Evolutionary conservation across 1,140 invertebrate genomes (phyloP).

Genomic region (Andrena cerasifolii): DNA sequence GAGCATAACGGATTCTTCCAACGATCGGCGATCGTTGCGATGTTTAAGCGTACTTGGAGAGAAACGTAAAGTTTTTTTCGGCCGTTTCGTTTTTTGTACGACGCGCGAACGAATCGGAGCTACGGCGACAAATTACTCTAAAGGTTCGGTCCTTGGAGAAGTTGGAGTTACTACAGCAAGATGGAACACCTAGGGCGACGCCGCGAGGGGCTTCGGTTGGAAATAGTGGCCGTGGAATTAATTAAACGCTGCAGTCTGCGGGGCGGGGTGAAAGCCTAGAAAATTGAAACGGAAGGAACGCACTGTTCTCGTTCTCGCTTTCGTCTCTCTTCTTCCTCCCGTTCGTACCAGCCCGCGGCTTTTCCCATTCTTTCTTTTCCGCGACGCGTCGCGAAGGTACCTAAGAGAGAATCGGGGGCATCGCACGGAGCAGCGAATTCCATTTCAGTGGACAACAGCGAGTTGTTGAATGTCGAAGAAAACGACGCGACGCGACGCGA

Average conservation of each 20-base stretch:
- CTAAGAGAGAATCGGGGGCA: background rate
- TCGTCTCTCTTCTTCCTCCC: background rate
- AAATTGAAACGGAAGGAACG: slow-evolving; percentile 23
- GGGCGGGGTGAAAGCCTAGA: slow-evolving; percentile 9
- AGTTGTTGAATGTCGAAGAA: background rate
- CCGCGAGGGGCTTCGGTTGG: background rate
- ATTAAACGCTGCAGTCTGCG: slow-evolving; percentile 41
- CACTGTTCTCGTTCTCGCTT: too few relatives aligned
- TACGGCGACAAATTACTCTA: slow-evolving; percentile 1
- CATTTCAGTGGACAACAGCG: background rate
- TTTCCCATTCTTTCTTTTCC: background rate
- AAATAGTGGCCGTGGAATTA: slow-evolving; percentile 28
- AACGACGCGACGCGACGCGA: background rate
- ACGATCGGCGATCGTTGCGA: too few relatives aligned
- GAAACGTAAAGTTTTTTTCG: too few relatives aligned
- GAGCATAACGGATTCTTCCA: too few relatives aligned
- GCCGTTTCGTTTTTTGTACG: background rate
- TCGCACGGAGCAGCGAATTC: background rate
- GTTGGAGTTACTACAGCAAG: background rate
- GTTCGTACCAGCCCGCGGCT: background rate
- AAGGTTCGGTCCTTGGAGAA: slow-evolving; percentile 13
- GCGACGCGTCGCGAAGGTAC: background rate
- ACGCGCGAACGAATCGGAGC: background rate
- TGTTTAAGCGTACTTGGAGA: too few relatives aligned
- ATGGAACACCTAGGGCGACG: slow-evolving; percentile 1